phyloP scores from a whole-genome alignment of 2,113 vertebrate species.

The Chloropsis hardwickii region DNA sequence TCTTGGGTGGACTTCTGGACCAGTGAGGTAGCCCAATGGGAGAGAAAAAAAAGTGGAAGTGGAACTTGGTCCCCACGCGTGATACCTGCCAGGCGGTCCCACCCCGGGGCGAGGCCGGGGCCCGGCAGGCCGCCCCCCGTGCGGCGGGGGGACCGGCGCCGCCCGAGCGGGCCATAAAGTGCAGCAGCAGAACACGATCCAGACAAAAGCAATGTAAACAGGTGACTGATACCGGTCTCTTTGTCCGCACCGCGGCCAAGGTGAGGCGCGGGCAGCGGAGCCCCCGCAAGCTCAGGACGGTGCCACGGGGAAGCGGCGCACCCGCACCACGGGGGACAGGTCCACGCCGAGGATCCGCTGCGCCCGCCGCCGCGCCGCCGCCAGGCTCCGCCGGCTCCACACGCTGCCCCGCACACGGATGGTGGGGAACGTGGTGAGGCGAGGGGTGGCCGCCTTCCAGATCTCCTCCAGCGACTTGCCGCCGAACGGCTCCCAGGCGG shows the following conservation, averaged over 20 bases:
- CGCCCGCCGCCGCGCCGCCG: conserved; percentile 59
- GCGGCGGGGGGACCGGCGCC: background rate
- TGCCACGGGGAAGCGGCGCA: conserved; percentile 70
- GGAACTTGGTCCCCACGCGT: conserved; percentile 54
- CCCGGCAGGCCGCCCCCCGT: background rate
- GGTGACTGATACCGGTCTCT: conserved; percentile 67
- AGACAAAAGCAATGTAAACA: conserved; percentile 73
- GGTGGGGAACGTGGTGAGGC: conserved; percentile 69
- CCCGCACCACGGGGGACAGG: conserved; percentile 73
- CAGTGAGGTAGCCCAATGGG: conserved; percentile 77
- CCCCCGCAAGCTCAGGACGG: conserved; percentile 26
- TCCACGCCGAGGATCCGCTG: conserved; percentile 73
- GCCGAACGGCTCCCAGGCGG: background rate
- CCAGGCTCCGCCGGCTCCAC: conserved; percentile 71
- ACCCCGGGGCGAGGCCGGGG: background rate
- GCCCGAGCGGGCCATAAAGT: conserved; percentile 66
- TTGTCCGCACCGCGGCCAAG: background rate
- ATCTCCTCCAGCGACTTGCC: conserved; percentile 73
- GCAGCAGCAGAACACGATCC: conserved; percentile 65
- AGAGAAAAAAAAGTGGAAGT: conserved; percentile 28
- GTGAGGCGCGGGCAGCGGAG: background rate
- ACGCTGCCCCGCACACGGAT: conserved; percentile 73
- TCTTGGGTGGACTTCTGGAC: conserved; percentile 74
- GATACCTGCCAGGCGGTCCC: background rate
- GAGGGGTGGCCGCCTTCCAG: conserved; percentile 72